A percentile compares a stretch with the other conserved stretches of the same genome.
Evolutionary conservation across 2,113 vertebrate species (phyloP).

Genomic region (Lethenteron camtschaticum): DNA sequence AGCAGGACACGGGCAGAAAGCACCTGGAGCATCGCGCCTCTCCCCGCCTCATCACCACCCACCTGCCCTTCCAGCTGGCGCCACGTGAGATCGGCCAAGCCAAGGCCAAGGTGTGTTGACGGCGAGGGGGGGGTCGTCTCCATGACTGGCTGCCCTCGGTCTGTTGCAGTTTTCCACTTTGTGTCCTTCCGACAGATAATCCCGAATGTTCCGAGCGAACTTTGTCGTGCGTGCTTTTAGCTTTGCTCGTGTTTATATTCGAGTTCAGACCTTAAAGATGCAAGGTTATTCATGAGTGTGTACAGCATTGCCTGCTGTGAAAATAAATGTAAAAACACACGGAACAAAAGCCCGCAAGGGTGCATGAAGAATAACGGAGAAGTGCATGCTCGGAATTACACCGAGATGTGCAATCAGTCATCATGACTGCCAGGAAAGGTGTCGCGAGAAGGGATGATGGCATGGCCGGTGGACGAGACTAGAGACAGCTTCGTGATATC

Average conservation of each 20-base stretch:
- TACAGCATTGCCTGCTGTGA: neutral
- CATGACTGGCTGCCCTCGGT: neutral
- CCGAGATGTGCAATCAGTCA: neutral
- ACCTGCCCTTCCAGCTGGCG: conserved; percentile 23
- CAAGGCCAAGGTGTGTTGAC: too few relatives aligned
- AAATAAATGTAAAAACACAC: too few relatives aligned
- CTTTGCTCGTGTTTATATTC: conserved; percentile 22
- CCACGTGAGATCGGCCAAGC: neutral
- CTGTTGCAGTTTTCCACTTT: neutral
- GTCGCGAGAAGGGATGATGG: neutral
- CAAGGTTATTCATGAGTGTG: neutral
- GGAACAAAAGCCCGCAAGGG: too few relatives aligned
- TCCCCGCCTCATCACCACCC: conserved; percentile 33
- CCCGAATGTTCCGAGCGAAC: conserved; percentile 45
- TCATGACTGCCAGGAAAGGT: neutral
- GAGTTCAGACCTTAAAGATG: conserved; percentile 12
- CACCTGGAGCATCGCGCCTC: conserved; percentile 5
- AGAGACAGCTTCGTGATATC: too few relatives aligned
- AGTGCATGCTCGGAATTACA: too few relatives aligned
- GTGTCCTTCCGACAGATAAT: conserved; percentile 24
- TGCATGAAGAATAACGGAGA: too few relatives aligned
- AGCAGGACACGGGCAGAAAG: neutral
- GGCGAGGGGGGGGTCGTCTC: neutral
- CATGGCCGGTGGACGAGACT: accelerated
- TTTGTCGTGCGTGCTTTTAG: conserved; percentile 45